Evolutionary conservation across 2,888 invertebrate species (phyloP).

Genomic region (Laothoe populi): DNA sequence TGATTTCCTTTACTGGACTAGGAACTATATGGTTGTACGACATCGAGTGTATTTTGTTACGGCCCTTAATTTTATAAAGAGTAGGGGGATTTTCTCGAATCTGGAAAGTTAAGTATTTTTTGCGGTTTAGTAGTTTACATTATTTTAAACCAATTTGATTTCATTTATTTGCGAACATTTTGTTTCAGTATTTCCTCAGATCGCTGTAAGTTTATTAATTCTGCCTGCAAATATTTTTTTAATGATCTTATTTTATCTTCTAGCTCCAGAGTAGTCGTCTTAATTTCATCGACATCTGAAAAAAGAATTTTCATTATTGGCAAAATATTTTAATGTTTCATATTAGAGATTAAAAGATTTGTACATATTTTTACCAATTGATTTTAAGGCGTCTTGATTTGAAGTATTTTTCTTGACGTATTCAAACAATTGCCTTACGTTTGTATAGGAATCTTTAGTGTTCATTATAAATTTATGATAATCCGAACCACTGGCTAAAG

Average conservation of each 20-base stretch:
- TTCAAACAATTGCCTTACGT: constrained; percentile 48
- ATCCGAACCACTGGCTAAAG: constrained; percentile 36
- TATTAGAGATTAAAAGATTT: neutral
- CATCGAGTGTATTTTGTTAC: constrained; percentile 43
- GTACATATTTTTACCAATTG: constrained; percentile 50
- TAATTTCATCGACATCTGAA: constrained; percentile 69
- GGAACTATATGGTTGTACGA: constrained; percentile 63
- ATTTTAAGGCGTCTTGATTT: constrained; percentile 50
- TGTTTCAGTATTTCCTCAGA: constrained; percentile 50
- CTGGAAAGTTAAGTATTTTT: too few species aligned
- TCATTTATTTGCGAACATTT: constrained; percentile 45
- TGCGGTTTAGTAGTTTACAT: too few species aligned
- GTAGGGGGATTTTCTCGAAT: constrained; percentile 38
- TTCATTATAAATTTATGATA: constrained; percentile 47
- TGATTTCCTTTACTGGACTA: constrained; percentile 68
- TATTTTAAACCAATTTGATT: too few species aligned
- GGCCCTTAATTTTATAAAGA: constrained; percentile 36
- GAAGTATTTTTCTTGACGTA: constrained; percentile 59
- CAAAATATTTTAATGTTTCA: neutral
- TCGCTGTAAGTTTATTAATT: constrained; percentile 48
- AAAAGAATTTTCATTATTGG: constrained; percentile 28
- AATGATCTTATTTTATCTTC: constrained; percentile 60
- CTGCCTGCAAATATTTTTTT: constrained; percentile 53
- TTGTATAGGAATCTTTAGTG: constrained; percentile 48
- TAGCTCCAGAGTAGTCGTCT: constrained; percentile 59